phyloP scores from a whole-genome alignment of 2,797 vertebrate genomes.

The Cirrhinus molitorella region DNA sequence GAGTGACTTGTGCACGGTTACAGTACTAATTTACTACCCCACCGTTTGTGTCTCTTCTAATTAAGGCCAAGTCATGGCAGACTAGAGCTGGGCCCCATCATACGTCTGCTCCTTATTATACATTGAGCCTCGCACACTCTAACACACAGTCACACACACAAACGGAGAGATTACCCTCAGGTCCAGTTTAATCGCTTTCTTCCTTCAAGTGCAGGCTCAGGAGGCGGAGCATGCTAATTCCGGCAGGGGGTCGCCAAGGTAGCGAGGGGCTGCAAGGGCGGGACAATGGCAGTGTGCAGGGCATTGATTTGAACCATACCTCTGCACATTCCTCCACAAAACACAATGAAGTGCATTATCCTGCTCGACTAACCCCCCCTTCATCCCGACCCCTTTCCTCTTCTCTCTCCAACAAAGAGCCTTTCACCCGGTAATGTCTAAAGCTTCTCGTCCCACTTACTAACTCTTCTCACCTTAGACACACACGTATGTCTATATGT shows the following conservation, averaged over 20 bases:
- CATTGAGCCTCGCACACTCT: conserved; percentile 20
- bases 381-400: conserved; percentile 52
- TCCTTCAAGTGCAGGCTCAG: conserved; percentile 80
- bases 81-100: conserved; percentile 40
- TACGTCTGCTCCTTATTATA: conserved; percentile 47
- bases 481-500: conserved; percentile 33
- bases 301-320: conserved; percentile 74
- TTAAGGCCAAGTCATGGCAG: conserved; percentile 85
- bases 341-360: conserved; percentile 71
- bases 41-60: conserved; percentile 92
- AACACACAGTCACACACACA: conserved; percentile 43
- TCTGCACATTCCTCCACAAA: conserved; percentile 66
- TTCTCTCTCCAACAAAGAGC: conserved; percentile 57
- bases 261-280: conserved; percentile 61
- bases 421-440: conserved; percentile 57
- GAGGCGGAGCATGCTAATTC: conserved; percentile 69
- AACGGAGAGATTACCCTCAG: conserved; percentile 79
- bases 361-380: conserved; percentile 49
- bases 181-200: conserved; percentile 87
- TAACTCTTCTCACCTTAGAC: conserved; percentile 57
- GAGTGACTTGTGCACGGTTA: conserved; percentile 85
- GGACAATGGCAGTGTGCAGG: conserved; percentile 69
- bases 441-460: conserved; percentile 54
- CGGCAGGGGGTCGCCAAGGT: conserved; percentile 60
- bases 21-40: conserved; percentile 91